Percentiles rank a stretch among this genome's conserved stretches.
These are phyloP conservation scores for Drosophila auraria DNA, from an alignment of 1,140 invertebrate species.

Conservation along the genomic window DNA sequence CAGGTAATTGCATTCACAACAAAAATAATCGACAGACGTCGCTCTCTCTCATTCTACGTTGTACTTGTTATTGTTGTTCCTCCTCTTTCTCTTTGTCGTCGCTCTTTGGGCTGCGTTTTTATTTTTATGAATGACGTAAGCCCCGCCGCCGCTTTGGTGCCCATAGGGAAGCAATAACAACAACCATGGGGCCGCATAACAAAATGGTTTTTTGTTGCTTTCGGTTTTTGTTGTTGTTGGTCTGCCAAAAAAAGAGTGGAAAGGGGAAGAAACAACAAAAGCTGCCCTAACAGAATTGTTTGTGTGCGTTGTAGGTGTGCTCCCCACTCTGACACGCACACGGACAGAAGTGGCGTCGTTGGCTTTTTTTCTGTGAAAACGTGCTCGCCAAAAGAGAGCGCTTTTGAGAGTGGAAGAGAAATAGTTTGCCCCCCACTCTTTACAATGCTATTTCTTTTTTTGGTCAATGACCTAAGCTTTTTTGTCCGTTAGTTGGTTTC, in stretches of 20 bases:
- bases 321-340: slow-evolving; percentile 24
- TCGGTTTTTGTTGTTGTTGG: slow-evolving; percentile 15
- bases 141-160: slow-evolving; percentile 44
- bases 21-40: slow-evolving; percentile 14
- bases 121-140: slow-evolving; percentile 84
- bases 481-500: slow-evolving; percentile 67
- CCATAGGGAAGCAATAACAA: slow-evolving; percentile 51
- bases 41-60: background rate
- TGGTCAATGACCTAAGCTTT: slow-evolving; percentile 81
- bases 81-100: slow-evolving; percentile 20
- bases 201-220: slow-evolving; percentile 33
- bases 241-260: slow-evolving; percentile 22
- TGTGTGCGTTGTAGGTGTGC: slow-evolving; percentile 22
- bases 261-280: slow-evolving; percentile 24
- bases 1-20: slow-evolving; percentile 67
- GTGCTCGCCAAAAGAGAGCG: slow-evolving; percentile 48
- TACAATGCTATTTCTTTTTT: slow-evolving; percentile 71
- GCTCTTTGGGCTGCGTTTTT: slow-evolving; percentile 62
- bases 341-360: slow-evolving; percentile 63
- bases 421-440: slow-evolving; percentile 26
- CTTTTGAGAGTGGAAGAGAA: slow-evolving; percentile 14
- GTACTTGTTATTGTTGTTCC: slow-evolving; percentile 22
- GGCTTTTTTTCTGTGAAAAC: slow-evolving; percentile 59
- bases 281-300: slow-evolving; percentile 10
- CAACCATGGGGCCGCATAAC: slow-evolving; percentile 35